Evolutionary conservation across 2,113 vertebrate species (phyloP), one percentile per base, ranked within the genome.

Genomic region (Syrmaticus mikado): DNA sequence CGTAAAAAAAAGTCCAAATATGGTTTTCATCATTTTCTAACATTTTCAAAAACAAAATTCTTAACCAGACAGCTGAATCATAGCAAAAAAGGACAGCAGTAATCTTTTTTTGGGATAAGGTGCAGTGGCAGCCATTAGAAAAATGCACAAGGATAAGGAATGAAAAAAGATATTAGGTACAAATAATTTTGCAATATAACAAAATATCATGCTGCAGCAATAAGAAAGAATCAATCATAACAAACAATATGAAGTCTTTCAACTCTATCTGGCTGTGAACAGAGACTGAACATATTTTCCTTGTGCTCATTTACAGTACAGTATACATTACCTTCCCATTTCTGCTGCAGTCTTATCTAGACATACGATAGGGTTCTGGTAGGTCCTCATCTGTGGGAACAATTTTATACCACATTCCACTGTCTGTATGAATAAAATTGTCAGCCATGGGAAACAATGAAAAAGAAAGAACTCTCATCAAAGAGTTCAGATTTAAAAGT

Each of bases 291-390:
- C 7, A 89, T 24, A 52, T 5, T 27, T 87, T 92, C 32, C 45
- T 80, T 13, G n/a, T 66, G 24, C 32, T 85, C 30, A 57, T 85
- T 91, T 87, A 62, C 67, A 62, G 82, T 61, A 87, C 48, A 30
- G 72, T 62, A 89, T 60, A 85, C 55, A 25, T 85, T 92, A 85
- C 85, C 78, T 89, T 30, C 18, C 30, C 12, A 22, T 57, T 92
- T 24, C 50, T 95, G 14, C 40, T 87, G n/a, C 78, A 80, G 53
- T 41, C 67, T 96, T 95, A 94, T 87, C 82, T 94, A 80, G 50
- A 80, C 62, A 75, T 21, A 67, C 20, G 52, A 40, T 40, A 50
- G 10, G 32, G 38, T 62, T n/a, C 3, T 10, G 16, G 40, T 79
- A 89, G 48, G 43, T 41, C 41, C 64, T 94, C 87, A 85, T 73